These are phyloP conservation scores for Origma solitaria DNA, from an alignment of 2,113 vertebrate genomes.

Conservation along the genomic window DNA sequence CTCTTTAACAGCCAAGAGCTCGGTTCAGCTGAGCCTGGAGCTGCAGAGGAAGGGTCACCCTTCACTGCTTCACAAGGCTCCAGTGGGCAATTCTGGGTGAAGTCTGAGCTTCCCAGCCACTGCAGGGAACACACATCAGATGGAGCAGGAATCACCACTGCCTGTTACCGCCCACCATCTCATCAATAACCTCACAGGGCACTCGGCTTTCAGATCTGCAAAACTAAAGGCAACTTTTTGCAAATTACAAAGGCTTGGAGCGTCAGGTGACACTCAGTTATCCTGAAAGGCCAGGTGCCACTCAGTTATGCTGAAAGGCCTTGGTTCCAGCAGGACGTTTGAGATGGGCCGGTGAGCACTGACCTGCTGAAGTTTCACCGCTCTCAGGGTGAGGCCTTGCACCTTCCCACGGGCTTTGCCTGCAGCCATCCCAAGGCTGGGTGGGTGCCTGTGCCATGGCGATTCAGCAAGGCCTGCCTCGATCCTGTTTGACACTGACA, in stretches of 20 bases:
- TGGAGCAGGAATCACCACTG: fast-evolving
- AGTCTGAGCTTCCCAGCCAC: fast-evolving
- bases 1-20: neutral
- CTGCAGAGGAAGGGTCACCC: neutral
- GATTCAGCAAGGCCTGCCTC: neutral
- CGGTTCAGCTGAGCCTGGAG: neutral
- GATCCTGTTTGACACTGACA: too few relatives aligned
- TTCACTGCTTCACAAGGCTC: neutral
- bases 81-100: neutral
- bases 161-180: neutral
- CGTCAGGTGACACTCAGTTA: neutral
- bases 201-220: neutral
- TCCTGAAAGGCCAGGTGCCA: neutral
- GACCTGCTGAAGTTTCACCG: neutral
- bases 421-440: fast-evolving
- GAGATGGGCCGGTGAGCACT: neutral
- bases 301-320: too few relatives aligned
- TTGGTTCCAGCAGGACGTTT: neutral
- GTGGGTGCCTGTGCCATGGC: fast-evolving
- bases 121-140: fast-evolving
- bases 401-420: neutral
- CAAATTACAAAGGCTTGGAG: neutral
- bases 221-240: neutral
- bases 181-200: neutral
- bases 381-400: neutral